Evolutionary conservation across 2,888 invertebrate genomes (phyloP).

Genomic region (Drosophila anomelani): DNA sequence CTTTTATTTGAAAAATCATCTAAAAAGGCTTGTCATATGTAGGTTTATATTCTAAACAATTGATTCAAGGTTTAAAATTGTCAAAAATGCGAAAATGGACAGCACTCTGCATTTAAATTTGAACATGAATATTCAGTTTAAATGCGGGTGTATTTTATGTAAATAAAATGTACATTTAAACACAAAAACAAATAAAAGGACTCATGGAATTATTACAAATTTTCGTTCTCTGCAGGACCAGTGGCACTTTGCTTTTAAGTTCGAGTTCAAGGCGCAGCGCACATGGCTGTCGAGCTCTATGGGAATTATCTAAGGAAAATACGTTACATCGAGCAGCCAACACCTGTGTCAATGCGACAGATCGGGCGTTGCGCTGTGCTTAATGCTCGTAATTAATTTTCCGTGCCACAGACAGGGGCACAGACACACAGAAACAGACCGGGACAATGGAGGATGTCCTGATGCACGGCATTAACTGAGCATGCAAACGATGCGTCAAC

Average conservation of each 20-base stretch:
- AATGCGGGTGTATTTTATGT: background rate
- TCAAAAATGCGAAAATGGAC: background rate
- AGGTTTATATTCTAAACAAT: background rate
- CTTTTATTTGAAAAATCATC: background rate
- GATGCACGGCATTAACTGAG: slow-evolving; percentile 49
- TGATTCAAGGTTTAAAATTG: background rate
- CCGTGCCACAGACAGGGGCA: slow-evolving; percentile 37
- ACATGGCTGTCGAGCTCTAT: slow-evolving; percentile 46
- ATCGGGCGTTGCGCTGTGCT: slow-evolving; percentile 39
- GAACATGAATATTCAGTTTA: background rate
- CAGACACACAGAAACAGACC: background rate
- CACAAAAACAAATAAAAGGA: background rate
- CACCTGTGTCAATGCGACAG: slow-evolving; percentile 45
- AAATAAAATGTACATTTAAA: background rate
- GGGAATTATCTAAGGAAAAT: slow-evolving; percentile 64
- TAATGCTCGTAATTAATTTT: slow-evolving; percentile 59
- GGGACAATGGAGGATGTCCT: slow-evolving; percentile 42
- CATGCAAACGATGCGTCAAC: slow-evolving; percentile 56
- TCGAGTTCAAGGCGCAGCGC: slow-evolving; percentile 34
- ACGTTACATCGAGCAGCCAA: slow-evolving; percentile 55
- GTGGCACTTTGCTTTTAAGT: background rate
- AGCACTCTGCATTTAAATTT: background rate
- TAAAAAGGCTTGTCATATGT: background rate
- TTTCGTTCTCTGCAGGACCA: slow-evolving; percentile 10
- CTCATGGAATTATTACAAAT: background rate